Evolutionary conservation across 2,888 invertebrate genomes (phyloP), one percentile per base, ranked within the genome.

Genomic region (Tachystola acroxantha): DNA sequence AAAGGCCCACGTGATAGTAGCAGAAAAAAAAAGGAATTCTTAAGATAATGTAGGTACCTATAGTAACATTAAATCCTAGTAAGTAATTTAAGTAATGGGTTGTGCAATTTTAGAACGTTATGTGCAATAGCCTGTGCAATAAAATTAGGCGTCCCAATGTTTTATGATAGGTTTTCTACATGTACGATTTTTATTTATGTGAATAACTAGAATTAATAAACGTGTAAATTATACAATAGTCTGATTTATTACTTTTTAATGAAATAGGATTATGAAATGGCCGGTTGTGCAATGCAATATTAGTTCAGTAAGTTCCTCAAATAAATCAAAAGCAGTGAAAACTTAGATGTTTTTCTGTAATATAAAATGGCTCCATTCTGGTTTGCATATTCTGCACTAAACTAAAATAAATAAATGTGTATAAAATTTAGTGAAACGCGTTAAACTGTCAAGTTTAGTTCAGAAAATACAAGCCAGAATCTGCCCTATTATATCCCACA

Each of bases 251-350:
- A 24, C n/a, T n/a, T 28, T 32, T 12, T 43, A 36, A 34, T 42
- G 45, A 33, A 35, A 44, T 51, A 45, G 25, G 10, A 32, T n/a
- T 32, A 47, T 51, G 36, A 48, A 64, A 65, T 64, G 85, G 85
- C 85, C 85, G 85, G 85, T 70, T 55, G 85, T 85, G 85, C 85
- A 85, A 85, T 85, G 75, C 80, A 85, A 85, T 72, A 73, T 65
- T 80, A 81, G 68, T 42, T 34, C 68, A 54, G 50, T 53, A 45
- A 43, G 40, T 49, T 42, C 42, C 36, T 40, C 37, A 29, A 26
- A 27, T 9, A 5, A 34, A n/a, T 24, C 9, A 24, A 24, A 24
- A 9, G 3, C n/a, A n/a, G 24, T 24, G n/a, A 7, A 22, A 22
- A 22, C 22, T 22, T 22, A 2, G n/a, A 16, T 16, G 16, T 16